Conservation (phyloP, 2,888 invertebrate species). For the Morinoia aosen region DNA sequence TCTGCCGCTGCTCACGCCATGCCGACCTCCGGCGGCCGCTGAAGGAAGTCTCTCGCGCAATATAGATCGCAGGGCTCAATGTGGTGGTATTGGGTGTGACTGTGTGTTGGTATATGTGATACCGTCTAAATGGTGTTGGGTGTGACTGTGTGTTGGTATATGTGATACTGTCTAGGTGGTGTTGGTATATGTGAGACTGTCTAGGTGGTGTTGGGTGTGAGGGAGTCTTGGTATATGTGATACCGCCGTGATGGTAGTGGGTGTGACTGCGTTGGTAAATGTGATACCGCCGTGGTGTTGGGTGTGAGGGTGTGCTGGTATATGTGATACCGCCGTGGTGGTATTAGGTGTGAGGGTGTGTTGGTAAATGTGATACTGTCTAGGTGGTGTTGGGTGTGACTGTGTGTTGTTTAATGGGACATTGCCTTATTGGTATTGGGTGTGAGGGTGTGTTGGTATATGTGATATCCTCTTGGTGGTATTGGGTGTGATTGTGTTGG, state of each 20-base stretch:
- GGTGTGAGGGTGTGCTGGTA: no score
- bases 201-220: background rate
- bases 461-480: background rate
- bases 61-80: no score
- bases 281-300: background rate
- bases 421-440: background rate
- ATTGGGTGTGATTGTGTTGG: no score
- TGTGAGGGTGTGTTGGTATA: background rate
- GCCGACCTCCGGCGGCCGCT: background rate
- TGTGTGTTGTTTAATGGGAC: background rate
- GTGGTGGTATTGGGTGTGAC: no score
- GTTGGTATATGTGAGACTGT: no score
- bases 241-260: background rate
- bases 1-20: background rate
- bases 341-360: background rate
- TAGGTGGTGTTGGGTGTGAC: background rate
- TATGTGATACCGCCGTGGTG: no score
- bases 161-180: no score
- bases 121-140: background rate
- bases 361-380: background rate
- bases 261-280: background rate
- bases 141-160: background rate
- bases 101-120: background rate
- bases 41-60: no score
- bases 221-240: background rate